Evolutionary conservation across 2,113 vertebrate genomes (phyloP).

Genomic region (Cyprinodon brontotheroides): DNA sequence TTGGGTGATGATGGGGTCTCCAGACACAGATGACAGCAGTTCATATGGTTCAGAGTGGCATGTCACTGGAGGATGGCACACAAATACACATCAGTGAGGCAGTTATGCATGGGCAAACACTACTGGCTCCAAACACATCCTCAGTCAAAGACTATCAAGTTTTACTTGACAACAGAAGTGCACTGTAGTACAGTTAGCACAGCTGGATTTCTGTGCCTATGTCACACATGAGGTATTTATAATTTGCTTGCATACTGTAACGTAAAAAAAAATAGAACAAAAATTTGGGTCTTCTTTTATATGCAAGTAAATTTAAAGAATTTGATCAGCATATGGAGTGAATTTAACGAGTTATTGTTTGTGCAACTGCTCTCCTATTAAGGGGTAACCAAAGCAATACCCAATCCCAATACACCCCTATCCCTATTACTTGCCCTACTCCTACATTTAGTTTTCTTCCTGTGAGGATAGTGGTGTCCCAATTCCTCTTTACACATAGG

Average conservation of each 20-base stretch:
- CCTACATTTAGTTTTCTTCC: too few species aligned
- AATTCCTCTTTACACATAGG: too few species aligned
- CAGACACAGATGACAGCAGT: slow-evolving; percentile 57
- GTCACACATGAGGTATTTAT: not conserved
- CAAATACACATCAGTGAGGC: slow-evolving; percentile 25
- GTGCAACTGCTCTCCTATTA: too few species aligned
- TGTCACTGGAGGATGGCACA: slow-evolving; percentile 41
- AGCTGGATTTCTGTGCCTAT: not conserved
- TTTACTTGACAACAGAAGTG: slow-evolving; percentile 18
- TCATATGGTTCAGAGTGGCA: slow-evolving; percentile 52
- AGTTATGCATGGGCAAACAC: slow-evolving; percentile 34
- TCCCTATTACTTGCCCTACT: too few species aligned
- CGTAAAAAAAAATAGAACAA: too few species aligned
- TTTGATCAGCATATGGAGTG: not conserved
- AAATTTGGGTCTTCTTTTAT: too few species aligned
- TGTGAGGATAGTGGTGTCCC: too few species aligned
- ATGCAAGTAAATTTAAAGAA: not conserved
- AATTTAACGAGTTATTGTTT: not conserved
- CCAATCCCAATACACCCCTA: too few species aligned
- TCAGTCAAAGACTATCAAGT: slow-evolving; percentile 8
- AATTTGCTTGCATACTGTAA: not conserved
- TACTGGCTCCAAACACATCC: slow-evolving; percentile 3
- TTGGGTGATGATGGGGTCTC: slow-evolving; percentile 57
- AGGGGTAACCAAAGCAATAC: too few species aligned
- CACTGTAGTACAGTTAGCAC: slow-evolving; percentile 20